Conservation (phyloP, 1,140 invertebrate species). For the Lepidurus packardi region DNA sequence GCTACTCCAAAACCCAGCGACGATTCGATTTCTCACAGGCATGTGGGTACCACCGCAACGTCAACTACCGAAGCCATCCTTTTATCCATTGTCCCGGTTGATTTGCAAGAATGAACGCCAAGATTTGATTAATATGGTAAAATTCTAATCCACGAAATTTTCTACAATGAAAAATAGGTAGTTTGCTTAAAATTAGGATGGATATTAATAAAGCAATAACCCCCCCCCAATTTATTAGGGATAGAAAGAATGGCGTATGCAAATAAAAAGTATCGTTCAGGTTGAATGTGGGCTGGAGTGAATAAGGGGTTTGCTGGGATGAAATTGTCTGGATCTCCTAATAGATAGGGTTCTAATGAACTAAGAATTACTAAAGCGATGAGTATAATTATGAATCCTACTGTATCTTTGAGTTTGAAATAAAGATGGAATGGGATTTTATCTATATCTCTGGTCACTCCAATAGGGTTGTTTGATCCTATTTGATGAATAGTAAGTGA, state of each 20-base stretch:
- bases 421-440: constrained; percentile 55
- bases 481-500: constrained; percentile 58
- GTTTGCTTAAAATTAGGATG: constrained; percentile 56
- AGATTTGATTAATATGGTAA: constrained; percentile 53
- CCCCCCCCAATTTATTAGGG: too few relatives aligned
- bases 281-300: too few relatives aligned
- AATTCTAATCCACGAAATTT: constrained; percentile 51
- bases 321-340: constrained; percentile 64
- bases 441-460: constrained; percentile 53
- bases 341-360: constrained; percentile 50
- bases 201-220: too few relatives aligned
- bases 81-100: too few relatives aligned
- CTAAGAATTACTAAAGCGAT: constrained; percentile 45
- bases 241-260: too few relatives aligned
- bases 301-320: constrained; percentile 58
- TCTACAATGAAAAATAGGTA: constrained; percentile 51
- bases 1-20: too few relatives aligned
- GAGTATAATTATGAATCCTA: constrained; percentile 53
- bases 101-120: constrained; percentile 57
- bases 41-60: too few relatives aligned
- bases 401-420: constrained; percentile 55
- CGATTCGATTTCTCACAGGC: too few relatives aligned
- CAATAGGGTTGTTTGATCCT: constrained; percentile 56
- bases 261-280: too few relatives aligned
- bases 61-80: constrained; percentile 47